A percentile compares a stretch with the other conserved stretches of the same genome.
Conservation (phyloP, 1,140 invertebrate genomes). For the Ptiloglossa arizonensis region DNA sequence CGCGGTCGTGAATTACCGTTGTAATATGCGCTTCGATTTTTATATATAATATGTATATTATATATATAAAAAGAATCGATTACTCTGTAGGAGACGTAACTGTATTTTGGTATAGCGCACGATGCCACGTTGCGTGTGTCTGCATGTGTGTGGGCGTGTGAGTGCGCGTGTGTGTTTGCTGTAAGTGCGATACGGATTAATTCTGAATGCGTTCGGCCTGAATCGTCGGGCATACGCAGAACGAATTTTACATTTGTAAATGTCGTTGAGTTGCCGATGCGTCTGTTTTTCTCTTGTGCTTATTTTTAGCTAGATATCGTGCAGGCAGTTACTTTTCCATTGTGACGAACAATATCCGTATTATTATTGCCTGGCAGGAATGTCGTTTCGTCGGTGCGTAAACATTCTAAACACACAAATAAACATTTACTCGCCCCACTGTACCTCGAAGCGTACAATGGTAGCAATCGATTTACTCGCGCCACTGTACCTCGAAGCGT, state of each 20-base stretch:
- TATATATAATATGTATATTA: conserved; percentile 51
- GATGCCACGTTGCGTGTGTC: conserved; percentile 31
- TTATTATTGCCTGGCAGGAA: neutral
- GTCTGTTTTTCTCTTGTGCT: conserved; percentile 42
- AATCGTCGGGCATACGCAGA: conserved; percentile 13
- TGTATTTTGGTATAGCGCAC: conserved; percentile 64
- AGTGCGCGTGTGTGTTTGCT: neutral
- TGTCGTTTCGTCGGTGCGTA: neutral
- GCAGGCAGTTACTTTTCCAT: conserved; percentile 31
- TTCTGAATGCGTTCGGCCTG: conserved; percentile 23
- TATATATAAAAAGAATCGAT: conserved; percentile 44
- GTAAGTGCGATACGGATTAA: conserved; percentile 46
- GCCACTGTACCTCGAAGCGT: neutral
- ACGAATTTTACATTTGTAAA: conserved; percentile 45
- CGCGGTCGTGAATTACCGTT: conserved; percentile 44
- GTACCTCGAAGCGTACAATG: too few species aligned
- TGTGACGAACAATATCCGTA: neutral
- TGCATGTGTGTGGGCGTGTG: neutral
- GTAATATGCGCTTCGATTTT: conserved; percentile 63
- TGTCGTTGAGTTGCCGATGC: conserved; percentile 40
- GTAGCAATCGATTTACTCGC: too few species aligned
- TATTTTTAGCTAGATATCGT: conserved; percentile 38
- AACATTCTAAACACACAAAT: neutral
- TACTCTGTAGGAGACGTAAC: conserved; percentile 54
- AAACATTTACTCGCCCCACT: too few species aligned